Evolutionary conservation across 2,888 invertebrate species (phyloP), one percentile per base, ranked within the genome.

Genomic region (Drosophila mulleri): DNA sequence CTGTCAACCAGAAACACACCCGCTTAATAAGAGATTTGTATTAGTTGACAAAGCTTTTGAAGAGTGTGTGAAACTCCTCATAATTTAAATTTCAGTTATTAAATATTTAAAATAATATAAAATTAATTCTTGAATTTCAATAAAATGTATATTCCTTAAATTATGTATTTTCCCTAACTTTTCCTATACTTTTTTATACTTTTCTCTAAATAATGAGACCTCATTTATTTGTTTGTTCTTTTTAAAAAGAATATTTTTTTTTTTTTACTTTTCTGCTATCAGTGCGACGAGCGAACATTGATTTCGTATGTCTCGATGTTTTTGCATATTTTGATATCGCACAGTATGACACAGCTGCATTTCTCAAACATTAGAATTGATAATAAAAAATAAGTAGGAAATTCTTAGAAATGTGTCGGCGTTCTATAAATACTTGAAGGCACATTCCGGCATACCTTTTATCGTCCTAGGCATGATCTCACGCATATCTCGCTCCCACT

Each of bases 351-450:
- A 59, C 75, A 80, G 80, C 72, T 82, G 82, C 64, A 67, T 53
- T 65, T 61, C 53, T 70, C 50, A 66, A 63, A 76, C 59, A 80
- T 65, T 72, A 62, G 62, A 60, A 74, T 63, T 77, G 72, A 78
- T 78, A 78, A 39, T 32, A 39, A 39, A 78, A 65, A 59, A 64
- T 7, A 18, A 23, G 8, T n/a, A 18, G 16, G 44, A 54, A 20
- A 26, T 29, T 78, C 79, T 35, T 20, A 60, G 79, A 82, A 82
- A 37, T 77, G 68, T 71, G 82, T 78, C 79, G 79, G 79, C 71
- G 20, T 66, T 74, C 63, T 78, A 71, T 62, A 81, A 75, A 74
- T 78, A 70, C 48, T 62, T 44, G 50, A 68, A 68, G 64, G 63
- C 53, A 41, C 52, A 82, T 82, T 78, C 79, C 70, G 58, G 67